These are phyloP conservation scores for Acropora yongei DNA, from an alignment of 64 coral and sea anemone species.

Conservation along the genomic window DNA sequence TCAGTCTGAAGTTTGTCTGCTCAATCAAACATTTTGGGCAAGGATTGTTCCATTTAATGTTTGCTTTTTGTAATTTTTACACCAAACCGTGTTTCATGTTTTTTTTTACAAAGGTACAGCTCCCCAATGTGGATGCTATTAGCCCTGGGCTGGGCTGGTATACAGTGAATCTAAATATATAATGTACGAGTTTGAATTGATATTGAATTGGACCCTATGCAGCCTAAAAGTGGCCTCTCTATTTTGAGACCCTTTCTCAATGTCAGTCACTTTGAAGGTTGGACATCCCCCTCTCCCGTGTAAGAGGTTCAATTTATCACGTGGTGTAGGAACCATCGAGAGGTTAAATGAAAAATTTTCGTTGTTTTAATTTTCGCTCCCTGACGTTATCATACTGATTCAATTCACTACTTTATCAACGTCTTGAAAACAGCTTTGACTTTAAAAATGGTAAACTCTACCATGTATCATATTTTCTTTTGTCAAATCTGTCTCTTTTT, in stretches of 20 bases:
- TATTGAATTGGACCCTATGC: slow-evolving; percentile 6
- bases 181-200: neutral
- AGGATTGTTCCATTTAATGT: too few relatives aligned
- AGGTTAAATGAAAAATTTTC: neutral
- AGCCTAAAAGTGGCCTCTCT: slow-evolving; percentile 9
- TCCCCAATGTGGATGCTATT: too few relatives aligned
- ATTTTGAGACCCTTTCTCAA: neutral
- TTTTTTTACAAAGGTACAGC: too few relatives aligned
- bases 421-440: neutral
- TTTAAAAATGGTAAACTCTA: neutral
- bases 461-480: neutral
- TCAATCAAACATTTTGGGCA: too few relatives aligned
- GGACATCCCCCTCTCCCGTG: neutral
- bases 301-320: slow-evolving; percentile 1
- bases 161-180: neutral
- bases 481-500: neutral
- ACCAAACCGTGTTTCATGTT: neutral
- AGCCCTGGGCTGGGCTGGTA: too few relatives aligned
- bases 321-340: neutral
- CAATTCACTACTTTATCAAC: too few relatives aligned
- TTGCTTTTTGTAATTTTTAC: too few relatives aligned
- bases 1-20: too few relatives aligned
- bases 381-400: too few relatives aligned
- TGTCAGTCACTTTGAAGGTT: slow-evolving; percentile 22
- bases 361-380: too few relatives aligned